Evolutionary conservation across 2,888 invertebrate species (phyloP).

Genomic region (Xestia rhomboidea): DNA sequence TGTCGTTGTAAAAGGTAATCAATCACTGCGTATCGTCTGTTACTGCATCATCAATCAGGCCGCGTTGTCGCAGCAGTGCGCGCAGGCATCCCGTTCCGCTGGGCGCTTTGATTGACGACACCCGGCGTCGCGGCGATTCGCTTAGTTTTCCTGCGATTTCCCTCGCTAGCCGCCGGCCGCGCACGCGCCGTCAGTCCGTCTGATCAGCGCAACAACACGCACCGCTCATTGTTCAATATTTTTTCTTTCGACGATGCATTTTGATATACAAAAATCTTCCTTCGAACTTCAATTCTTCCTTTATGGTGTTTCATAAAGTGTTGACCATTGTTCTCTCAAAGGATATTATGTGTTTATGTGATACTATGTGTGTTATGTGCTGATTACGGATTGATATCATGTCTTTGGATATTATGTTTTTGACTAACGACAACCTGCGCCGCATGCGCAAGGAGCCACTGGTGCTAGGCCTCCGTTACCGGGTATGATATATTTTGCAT

Average conservation of each 20-base stretch:
- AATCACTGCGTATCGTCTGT: slow-evolving; percentile 46
- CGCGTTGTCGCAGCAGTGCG: slow-evolving; percentile 40
- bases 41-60: slow-evolving; percentile 52
- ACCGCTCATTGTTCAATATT: slow-evolving; percentile 70
- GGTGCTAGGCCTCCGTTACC: slow-evolving; percentile 87
- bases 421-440: slow-evolving; percentile 89
- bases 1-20: slow-evolving; percentile 43
- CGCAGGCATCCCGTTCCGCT: slow-evolving; percentile 78
- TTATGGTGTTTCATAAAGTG: slow-evolving; percentile 80
- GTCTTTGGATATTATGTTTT: slow-evolving; percentile 90
- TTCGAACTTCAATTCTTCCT: slow-evolving; percentile 77
- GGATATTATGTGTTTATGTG: slow-evolving; percentile 74
- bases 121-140: slow-evolving; percentile 68
- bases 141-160: slow-evolving; percentile 87
- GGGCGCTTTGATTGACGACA: slow-evolving; percentile 75
- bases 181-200: slow-evolving; percentile 77
- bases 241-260: slow-evolving; percentile 86
- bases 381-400: slow-evolving; percentile 74
- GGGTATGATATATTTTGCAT: slow-evolving; percentile 77
- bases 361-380: slow-evolving; percentile 71
- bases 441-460: slow-evolving; percentile 87
- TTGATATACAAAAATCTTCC: slow-evolving; percentile 82
- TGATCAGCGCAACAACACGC: slow-evolving; percentile 79
- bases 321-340: slow-evolving; percentile 70
- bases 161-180: slow-evolving; percentile 76